Evolutionary conservation across 2,113 vertebrate genomes (phyloP).

Genomic region (Indicator maculatus): DNA sequence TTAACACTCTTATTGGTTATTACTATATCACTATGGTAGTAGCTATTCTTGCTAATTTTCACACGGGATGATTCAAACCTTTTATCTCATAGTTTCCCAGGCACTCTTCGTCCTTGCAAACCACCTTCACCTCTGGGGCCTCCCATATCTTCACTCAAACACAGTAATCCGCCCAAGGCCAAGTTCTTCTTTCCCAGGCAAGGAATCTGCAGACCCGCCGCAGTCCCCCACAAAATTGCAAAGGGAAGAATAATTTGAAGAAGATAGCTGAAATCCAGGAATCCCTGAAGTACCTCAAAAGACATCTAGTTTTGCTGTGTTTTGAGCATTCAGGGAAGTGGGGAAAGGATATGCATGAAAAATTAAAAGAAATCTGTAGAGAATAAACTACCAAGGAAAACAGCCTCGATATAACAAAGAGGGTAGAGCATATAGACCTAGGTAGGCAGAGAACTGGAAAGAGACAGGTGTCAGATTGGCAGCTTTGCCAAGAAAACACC

Average conservation of each 20-base stretch:
- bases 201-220: too few species aligned
- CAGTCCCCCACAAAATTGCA: not conserved
- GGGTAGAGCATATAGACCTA: not conserved
- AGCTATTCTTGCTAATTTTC: too few species aligned
- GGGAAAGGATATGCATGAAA: not conserved
- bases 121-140: too few species aligned
- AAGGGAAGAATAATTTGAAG: not conserved
- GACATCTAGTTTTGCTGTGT: not conserved
- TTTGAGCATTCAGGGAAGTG: not conserved
- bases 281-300: not conserved
- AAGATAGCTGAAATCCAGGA: not conserved
- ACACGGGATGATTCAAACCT: too few species aligned
- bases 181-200: too few species aligned
- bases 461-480: not conserved
- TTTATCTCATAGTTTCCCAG: too few species aligned
- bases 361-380: not conserved
- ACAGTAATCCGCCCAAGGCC: too few species aligned
- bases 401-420: not conserved
- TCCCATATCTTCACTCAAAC: too few species aligned
- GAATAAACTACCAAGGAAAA: not conserved
- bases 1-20: too few species aligned
- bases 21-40: too few species aligned
- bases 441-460: not conserved
- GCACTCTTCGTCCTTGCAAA: too few species aligned
- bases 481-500: not conserved